Percentiles rank a stretch among this genome's conserved stretches.
Evolutionary conservation across 1,140 invertebrate genomes (phyloP).

Genomic region (Scaptodrosophila lebanonensis): DNA sequence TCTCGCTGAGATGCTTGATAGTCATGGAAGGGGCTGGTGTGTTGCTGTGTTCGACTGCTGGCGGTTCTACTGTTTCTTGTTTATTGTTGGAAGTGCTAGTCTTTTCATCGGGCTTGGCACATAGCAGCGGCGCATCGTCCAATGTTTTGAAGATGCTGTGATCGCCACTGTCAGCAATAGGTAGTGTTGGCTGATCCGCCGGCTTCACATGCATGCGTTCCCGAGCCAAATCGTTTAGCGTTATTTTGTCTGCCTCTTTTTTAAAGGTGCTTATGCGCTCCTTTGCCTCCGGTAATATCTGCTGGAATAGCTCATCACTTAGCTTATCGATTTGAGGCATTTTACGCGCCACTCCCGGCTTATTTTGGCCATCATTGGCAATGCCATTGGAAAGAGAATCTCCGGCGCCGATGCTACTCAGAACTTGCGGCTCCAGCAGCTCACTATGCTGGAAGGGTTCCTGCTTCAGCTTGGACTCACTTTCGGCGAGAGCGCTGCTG

Average conservation of each 20-base stretch:
- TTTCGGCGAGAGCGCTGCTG: constrained; percentile 53
- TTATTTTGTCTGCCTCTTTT: constrained; percentile 81
- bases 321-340: constrained; percentile 66
- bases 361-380: neutral
- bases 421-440: constrained; percentile 48
- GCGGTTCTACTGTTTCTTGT: neutral
- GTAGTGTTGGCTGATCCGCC: neutral
- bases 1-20: constrained; percentile 81
- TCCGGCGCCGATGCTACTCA: neutral
- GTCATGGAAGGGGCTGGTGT: neutral
- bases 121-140: constrained; percentile 51
- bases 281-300: constrained; percentile 38
- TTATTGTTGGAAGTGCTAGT: neutral
- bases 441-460: constrained; percentile 14
- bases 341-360: constrained; percentile 21
- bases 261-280: constrained; percentile 63
- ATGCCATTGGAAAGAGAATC: constrained; percentile 30
- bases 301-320: constrained; percentile 66
- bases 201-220: constrained; percentile 43
- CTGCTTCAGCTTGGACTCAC: constrained; percentile 17
- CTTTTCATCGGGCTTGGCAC: constrained; percentile 1
- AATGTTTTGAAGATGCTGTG: too few relatives aligned
- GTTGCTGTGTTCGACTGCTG: neutral
- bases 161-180: neutral
- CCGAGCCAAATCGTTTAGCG: constrained; percentile 80